Base-by-base conservation (phyloP, 2,888 invertebrate genomes). In the Drosophila prostipennis region DNA sequence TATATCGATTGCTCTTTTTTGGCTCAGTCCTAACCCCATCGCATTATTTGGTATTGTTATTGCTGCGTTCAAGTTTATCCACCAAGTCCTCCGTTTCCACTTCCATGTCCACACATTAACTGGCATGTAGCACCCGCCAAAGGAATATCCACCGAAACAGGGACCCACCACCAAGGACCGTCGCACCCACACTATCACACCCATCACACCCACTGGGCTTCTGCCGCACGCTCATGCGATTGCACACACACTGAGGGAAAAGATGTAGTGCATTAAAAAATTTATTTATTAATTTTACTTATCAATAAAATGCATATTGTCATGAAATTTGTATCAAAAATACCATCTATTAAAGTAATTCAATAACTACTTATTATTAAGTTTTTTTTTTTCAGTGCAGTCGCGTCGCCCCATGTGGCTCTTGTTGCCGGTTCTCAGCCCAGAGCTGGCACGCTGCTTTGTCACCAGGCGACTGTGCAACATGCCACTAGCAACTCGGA, bases 1-100 rank as follows among this genome's bases (percentile, higher is more conserved):
- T 65, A 72, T 75, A 79, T 80, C 77, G 78, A 87, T 83, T 82
- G 29, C 48, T 53, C 57, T 52, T 43, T 57, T 63, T 19, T 23
- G n/a, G 37, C 54, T 43, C 37, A 58, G 51, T 45, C 51, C 46
- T 64, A 67, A 64, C 53, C 55, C 69, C 55, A 51, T 37, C 55
- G 49, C 51, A 59, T 37, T 68, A 51, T 72, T 60, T 76, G 53
- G 37, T 57, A 53, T 59, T 65, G 59, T 68, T 69, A 48, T 65
- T 63, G 54, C 42, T 68, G 55, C 57, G 48, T 63, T 68, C 36
- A 56, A 67, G 72, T 71, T 63, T 72, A 69, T 73, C 67, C 69
- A 56, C 56, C 14, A 51, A 46, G 16, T 14, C 26, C 34, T 37
- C 16, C 29, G 34, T 19, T 14, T 29, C 45, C 36, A 52, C 37